A percentile compares a stretch with the other conserved stretches of the same genome.
Conservation (phyloP, 2,113 vertebrate genomes). For the Panurus biarmicus region DNA sequence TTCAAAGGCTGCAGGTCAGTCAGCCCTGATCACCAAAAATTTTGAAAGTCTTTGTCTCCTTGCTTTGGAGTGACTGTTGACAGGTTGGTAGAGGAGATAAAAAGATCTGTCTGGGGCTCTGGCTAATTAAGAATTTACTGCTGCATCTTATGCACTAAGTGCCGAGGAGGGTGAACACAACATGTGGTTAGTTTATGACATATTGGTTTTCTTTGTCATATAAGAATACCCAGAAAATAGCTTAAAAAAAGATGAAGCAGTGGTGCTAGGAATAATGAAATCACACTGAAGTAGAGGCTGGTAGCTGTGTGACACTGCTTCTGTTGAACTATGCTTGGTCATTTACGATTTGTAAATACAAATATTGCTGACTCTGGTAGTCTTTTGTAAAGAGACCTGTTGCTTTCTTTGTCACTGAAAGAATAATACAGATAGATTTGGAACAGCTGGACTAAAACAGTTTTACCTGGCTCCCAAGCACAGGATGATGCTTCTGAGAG, state of each 20-base stretch:
- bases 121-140: not conserved
- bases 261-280: not conserved
- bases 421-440: not conserved
- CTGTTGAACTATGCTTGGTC: not conserved
- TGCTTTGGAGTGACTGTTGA: not conserved
- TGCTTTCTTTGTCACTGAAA: not conserved
- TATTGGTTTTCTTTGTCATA: not conserved
- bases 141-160: not conserved
- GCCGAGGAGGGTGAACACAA: rapidly evolving
- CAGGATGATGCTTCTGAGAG: not conserved
- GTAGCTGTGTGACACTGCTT: not conserved
- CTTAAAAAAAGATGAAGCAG: not conserved
- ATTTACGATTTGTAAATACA: not conserved
- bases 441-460: not conserved
- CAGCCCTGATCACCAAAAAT: not conserved
- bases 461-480: not conserved
- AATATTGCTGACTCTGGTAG: not conserved
- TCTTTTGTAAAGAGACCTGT: not conserved
- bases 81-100: not conserved
- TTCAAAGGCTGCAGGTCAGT: not conserved
- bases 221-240: not conserved
- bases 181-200: not conserved
- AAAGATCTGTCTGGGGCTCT: not conserved
- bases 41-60: not conserved
- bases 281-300: not conserved